Base-by-base conservation (phyloP, 1,140 invertebrate species). In the Babylonia areolata region DNA sequence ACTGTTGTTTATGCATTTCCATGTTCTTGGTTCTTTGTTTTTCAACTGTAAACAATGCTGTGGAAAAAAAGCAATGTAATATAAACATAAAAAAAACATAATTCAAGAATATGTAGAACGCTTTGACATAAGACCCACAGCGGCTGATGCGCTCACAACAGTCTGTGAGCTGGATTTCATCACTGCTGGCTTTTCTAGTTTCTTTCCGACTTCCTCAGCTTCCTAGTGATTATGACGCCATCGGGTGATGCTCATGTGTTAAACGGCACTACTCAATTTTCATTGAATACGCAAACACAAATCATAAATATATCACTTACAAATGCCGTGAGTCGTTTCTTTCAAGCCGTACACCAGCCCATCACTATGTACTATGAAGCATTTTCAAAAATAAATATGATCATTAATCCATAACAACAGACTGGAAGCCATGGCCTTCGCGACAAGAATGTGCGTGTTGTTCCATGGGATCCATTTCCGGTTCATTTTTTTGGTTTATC, bases 371-470 rank as follows among this genome's bases (percentile, higher is more conserved):
- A 37, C 12, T 31, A 15, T 37, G 20, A 0, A 40, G 33, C 0
- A 77, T 40, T 77, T 77, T 39, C 58, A 77, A 77, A 28, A 77
- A 77, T 77, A 9, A 80, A 58, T 69, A 64, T 46, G 51, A 46
- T 35, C 69, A 71, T 69, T 82, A 75, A 71, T 71, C 82, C 82
- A 84, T 84, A 71, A 84, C 82, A 84, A 84, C 82, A 84, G 58
- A 35, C 58, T 69, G 64, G 82, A n/a, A 73, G 64, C 82, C 82
- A 84, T 84, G 82, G 81, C 82, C 82, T 84, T 84, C 82, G 82
- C 82, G 82, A 84, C 82, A 84, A 84, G 82, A 84, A 84, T 84
- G 78, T 80, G 40, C 40, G 28, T 80, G 46, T n/a, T 28, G 78
- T 20, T 35, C 46, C 39, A 28, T 80, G 78, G 78, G 78, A 54